Base-by-base conservation (phyloP, 1,140 invertebrate genomes). In the Harlomillsia oculata region DNA sequence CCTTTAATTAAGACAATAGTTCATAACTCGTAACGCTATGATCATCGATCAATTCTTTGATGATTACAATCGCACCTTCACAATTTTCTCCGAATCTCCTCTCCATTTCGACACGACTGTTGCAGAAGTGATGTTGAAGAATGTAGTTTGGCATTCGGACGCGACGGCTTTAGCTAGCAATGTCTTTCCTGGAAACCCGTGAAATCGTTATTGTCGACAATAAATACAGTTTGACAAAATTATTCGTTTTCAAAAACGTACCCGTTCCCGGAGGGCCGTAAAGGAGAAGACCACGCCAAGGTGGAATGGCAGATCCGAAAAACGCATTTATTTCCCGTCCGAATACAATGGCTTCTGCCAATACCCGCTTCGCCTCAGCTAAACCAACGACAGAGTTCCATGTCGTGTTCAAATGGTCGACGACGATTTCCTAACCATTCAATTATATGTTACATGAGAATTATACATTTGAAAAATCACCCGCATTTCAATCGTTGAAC, bases 41-140 rank as follows among this genome's bases (percentile, higher is more conserved):
- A 64, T 75, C n/a, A n/a, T n/a, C n/a, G n/a, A 11, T 43, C 40
- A 43, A 18, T 13, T 36, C 21, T 32, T 50, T 16, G n/a, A 20
- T 16, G n/a, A 30, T 6, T 21, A 77, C 63, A 77, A 76, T 62
- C 78, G 72, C 67, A 84, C 85, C 68, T 87, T 81, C 32, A 93
- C 78, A 60, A 93, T 81, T 72, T 94, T 96, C 74, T 96, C 91
- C 0, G 89, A 94, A 65, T 97, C 91, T 0, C 91, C 92, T 48
- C 92, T 75, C 90, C 91, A 96, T 73, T 96, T 96, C 67, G 87
- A 91, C 4, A 93, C 80, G 20, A 96, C 78, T 1, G 82, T 82
- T 61, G 89, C 90, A 32, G 87, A 84, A 0, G 89, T 87, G 26
- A 96, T 82, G 66, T 94, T 95, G 69, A 96, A 92, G 71, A 95